A percentile compares a stretch with the other conserved stretches of the same genome.
These are phyloP conservation scores for Sarotherodon lohbergeri DNA, from an alignment of 2,113 vertebrate genomes.

Conservation along the genomic window DNA sequence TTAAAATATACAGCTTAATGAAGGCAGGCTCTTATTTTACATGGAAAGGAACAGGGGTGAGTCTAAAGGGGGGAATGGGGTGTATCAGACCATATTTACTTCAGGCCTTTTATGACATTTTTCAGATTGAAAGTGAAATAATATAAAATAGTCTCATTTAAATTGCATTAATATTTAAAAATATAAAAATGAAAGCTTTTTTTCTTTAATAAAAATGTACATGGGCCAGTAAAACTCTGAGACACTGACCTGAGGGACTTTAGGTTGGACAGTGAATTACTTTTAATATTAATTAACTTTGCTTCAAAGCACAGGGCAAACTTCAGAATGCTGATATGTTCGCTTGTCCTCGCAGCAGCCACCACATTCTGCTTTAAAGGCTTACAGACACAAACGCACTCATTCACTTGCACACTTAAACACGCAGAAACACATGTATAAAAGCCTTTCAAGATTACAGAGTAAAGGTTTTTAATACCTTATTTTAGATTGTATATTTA, in stretches of 20 bases:
- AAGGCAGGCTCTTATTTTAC: background rate
- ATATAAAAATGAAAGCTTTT: background rate
- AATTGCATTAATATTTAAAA: background rate
- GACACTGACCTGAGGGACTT: background rate
- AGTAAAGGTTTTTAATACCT: background rate
- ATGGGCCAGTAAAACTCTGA: background rate
- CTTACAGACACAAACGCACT: background rate
- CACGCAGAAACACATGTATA: background rate
- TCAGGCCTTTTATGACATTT: background rate
- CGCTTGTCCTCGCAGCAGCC: background rate
- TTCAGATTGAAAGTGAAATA: background rate
- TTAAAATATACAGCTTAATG: background rate
- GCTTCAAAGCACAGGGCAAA: background rate
- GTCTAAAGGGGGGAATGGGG: background rate
- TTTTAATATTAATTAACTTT: background rate
- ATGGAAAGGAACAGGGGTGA: background rate
- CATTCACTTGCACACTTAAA: background rate
- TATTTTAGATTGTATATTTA: background rate
- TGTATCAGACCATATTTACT: background rate
- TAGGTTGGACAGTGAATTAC: background rate
- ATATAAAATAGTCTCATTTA: background rate
- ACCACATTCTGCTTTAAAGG: background rate
- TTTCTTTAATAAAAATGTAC: background rate
- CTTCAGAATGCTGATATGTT: background rate
- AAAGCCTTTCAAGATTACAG: background rate